Base-by-base conservation (phyloP, 2,888 invertebrate genomes). In the Parthenolecanium corni region DNA sequence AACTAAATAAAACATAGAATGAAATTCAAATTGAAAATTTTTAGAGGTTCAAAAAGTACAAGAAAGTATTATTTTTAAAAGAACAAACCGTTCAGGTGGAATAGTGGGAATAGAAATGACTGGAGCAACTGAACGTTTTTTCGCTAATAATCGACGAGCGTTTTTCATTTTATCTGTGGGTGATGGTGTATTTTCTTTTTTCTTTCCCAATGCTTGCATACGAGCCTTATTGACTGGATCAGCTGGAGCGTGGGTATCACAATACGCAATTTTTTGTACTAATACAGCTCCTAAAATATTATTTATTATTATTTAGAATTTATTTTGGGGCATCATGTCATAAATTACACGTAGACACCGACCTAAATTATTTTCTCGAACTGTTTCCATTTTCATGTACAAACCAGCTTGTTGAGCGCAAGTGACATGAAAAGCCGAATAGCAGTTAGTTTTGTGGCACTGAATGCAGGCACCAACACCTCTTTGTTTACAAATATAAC, bases 381-480 rank as follows among this genome's bases (percentile, higher is more conserved):
- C 88, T 0, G 94, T 93, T 71, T 95, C 90, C 86, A 97, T 95
- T 71, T 91, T 89, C 95, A 95, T 95, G 71, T 89, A 89, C 1
- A 98, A 78, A 0, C 83, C 92, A 23, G 95, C 94, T 72, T 90
- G 92, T 73, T 96, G 95, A 0, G 97, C 98, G 75, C 98, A 99
- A 0, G 98, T 98, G 2, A 98, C 98, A 74, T 98, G 98, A 76
- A 98, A 98, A 1, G 97, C 96, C 9, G 92, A 89, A 73, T 95
- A 96, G 73, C 96, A 96, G 74, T 89, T 94, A 69, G 85, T 86
- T 71, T 93, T 89, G 75, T 96, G 94, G 73, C 97, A 98, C 75
- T 98, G 97, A 67, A 98, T 96, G 72, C 97, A 97, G 0, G 97
- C 96, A 3, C 97, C 97, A 0, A 87, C 86, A 31, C 87, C 86